Conservation (phyloP, 2,797 vertebrate species). For the Balearica regulorum region DNA sequence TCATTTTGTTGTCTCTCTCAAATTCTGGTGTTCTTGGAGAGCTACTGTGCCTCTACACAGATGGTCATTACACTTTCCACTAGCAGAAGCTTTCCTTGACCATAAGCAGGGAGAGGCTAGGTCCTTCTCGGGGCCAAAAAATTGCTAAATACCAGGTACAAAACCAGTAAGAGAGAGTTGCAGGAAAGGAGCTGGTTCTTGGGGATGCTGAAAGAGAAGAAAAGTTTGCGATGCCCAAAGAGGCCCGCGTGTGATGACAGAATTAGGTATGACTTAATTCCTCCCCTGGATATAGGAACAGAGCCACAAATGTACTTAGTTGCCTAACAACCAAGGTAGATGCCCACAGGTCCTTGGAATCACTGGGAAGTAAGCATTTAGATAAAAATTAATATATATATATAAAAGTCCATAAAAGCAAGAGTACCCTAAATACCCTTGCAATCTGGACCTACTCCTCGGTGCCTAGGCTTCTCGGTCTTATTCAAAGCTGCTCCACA, state of each 20-base stretch:
- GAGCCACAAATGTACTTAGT: background rate
- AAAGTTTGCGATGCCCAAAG: background rate
- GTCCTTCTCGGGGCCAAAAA: background rate
- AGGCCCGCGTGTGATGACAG: background rate
- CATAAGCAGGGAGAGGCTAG: background rate
- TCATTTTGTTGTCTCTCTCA: background rate
- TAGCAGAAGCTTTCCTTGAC: background rate
- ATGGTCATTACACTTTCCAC: background rate
- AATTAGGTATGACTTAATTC: background rate
- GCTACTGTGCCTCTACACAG: background rate
- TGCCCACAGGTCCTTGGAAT: background rate
- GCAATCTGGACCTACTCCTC: background rate
- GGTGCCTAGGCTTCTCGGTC: background rate
- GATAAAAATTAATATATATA: background rate
- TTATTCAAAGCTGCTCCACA: background rate
- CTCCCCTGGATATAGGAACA: background rate
- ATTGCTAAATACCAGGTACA: background rate
- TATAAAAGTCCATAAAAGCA: background rate
- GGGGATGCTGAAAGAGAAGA: background rate
- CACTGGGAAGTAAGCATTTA: background rate
- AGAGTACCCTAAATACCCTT: background rate
- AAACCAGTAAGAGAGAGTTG: background rate
- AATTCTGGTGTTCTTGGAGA: background rate
- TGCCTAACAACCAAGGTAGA: background rate
- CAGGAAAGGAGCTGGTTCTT: background rate